Percentiles rank a stretch among this genome's conserved stretches.
phyloP scores from a whole-genome alignment of 1,140 invertebrate genomes.

The Antheraea mylitta region DNA sequence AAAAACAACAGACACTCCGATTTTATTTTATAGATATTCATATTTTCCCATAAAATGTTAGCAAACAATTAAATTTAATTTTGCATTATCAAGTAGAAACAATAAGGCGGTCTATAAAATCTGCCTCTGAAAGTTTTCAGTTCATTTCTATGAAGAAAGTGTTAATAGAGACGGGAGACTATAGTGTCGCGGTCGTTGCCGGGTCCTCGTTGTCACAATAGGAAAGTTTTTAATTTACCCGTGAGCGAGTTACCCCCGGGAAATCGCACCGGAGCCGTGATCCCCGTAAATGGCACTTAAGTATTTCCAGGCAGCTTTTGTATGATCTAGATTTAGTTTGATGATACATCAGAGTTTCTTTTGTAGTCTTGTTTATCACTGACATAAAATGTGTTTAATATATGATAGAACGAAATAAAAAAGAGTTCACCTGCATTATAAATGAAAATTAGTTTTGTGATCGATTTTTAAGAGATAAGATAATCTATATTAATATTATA shows the following conservation, averaged over 20 bases:
- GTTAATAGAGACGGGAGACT: conserved; percentile 17
- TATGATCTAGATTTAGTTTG: neutral
- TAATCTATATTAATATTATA: too few relatives aligned
- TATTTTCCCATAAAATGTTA: too few relatives aligned
- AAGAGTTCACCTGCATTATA: too few relatives aligned
- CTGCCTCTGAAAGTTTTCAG: neutral
- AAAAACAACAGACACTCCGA: too few relatives aligned
- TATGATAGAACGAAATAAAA: too few relatives aligned
- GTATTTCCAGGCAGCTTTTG: neutral
- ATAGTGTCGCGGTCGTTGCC: conserved; percentile 8
- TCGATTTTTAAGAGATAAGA: too few relatives aligned
- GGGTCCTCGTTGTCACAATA: conserved; percentile 18
- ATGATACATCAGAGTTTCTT: neutral
- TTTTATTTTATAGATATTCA: too few relatives aligned
- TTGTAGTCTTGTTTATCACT: neutral
- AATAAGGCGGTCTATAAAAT: neutral
- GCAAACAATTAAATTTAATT: too few relatives aligned
- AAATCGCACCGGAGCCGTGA: conserved; percentile 14
- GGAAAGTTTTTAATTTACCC: conserved; percentile 33
- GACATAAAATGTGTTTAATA: too few relatives aligned
- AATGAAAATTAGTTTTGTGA: too few relatives aligned
- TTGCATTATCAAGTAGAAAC: neutral
- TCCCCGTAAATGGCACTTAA: conserved; percentile 2
- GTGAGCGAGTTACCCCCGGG: conserved; percentile 15
- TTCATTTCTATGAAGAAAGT: conserved; percentile 2